Evolutionary conservation across 1,140 invertebrate genomes (phyloP), one percentile per base, ranked within the genome.

Genomic region (Trichomalopsis sarcophagae): DNA sequence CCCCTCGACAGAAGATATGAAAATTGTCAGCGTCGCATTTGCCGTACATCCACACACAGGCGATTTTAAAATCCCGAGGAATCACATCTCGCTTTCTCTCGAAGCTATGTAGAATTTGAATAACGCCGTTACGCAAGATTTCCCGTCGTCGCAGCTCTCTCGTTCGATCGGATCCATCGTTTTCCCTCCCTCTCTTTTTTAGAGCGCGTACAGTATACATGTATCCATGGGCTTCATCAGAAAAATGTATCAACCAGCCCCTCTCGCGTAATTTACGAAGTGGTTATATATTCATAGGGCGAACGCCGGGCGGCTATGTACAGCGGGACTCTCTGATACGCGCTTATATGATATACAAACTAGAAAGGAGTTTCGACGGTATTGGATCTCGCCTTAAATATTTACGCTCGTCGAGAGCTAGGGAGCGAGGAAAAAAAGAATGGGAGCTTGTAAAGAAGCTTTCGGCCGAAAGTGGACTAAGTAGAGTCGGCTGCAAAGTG

Each of bases 311-410:
- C 55, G 17, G 21, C 14, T 62, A 5, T 62, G 4, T 17, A 62
- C 17, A 62, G 55, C 55, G 2, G 3, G 6, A 6, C 33, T 17
- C 47, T 17, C 13, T 50, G 47, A 17, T 17, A 50, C 47, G 13
- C 4, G 14, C 14, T 14, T 17, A 50, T n/a, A n/a, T 62, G 7
- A 62, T n/a, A 62, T 17, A n/a, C 6, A 62, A n/a, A 62, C 55
- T 21, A 62, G 55, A 62, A 62, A 62, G 55, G 55, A 62, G 55
- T 62, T 62, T 62, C 30, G 2, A 1, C 47, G 47, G 23, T 55
- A 62, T 62, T 55, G 47, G 76, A 55, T 47, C 36, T 55, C 55
- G 21, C 75, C 85, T 88, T 87, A 88, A 89, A 88, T 88, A 89
- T 90, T 89, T 88, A 88, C n/a, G 1, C 5, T 13, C 10, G 55